Base-by-base conservation (phyloP, 2,888 invertebrate species). In the Tenthredo livida region DNA sequence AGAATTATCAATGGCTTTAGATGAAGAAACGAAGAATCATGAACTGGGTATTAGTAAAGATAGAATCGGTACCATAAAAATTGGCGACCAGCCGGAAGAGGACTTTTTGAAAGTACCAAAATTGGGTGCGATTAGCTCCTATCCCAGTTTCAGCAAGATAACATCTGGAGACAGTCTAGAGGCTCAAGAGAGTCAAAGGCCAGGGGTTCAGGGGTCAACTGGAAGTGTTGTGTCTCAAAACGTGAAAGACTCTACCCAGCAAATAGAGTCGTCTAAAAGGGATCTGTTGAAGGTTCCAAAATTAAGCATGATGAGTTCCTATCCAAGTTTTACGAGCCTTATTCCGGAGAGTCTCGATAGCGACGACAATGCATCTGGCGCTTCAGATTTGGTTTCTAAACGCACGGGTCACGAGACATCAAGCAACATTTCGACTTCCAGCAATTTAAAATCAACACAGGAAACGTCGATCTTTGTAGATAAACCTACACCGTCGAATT, bases 121-220 rank as follows among this genome's bases (percentile, higher is more conserved):
- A 87, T 87, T 91, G 58, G 88, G 88, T n/a, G 86, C 88, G 10
- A 88, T 87, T 9, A 89, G 89, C 84, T 86, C 88, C 1, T 88
- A 89, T 54, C 90, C 89, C 0, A 91, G 90, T 87, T 91, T 90
- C 84, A 86, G 86, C 2, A 89, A 86, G 84, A 85, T 90, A 25
- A 86, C 87, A 12, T 86, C 87, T 9, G 85, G 86, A 54, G 88
- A 90, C 29, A 87, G 87, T n/a, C 84, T 85, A 10, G 88, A 89
- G 17, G 54, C 29, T 15, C 54, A 85, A 17, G 54, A 80, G 5
- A 65, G 58, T 33, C 40, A 43, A 17, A 78, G 15, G 47, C 6
- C 15, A 21, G 15, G 7, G 15, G 33, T n/a, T 33, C 54, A 47
- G 17, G 47, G 65, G 7, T 47, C 33, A 17, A 33, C 17, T 40